Evolutionary conservation across 2,113 vertebrate species (phyloP), one percentile per base, ranked within the genome.

Genomic region (Puntigrus tetrazona): DNA sequence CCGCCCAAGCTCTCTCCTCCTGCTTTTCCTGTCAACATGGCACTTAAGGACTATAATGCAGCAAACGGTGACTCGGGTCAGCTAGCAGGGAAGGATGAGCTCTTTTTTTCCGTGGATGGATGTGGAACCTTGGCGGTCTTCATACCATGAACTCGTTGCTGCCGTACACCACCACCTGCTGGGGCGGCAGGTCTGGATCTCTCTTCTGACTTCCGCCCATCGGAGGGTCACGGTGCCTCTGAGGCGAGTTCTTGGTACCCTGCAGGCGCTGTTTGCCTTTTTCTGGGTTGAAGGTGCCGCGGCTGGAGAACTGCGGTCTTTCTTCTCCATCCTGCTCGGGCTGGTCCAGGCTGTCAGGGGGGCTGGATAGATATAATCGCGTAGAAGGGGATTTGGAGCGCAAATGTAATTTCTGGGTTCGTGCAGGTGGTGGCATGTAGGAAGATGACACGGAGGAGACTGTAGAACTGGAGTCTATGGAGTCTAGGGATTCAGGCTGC

Each of bases 131-230:
- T 70, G 65, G 65, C 34, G 87, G 90, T 89, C 90, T 90, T 99
- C 95, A 99, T 87, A 99, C 97, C 97, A 99, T 99, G 92, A 98
- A 99, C 91, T 99, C 98, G 2, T 97, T 98, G 88, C 89, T 97
- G 88, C 96, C 97, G 81, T 96, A 96, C 82, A 97, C 89, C 77
- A 97, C 93, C 7, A 95, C 89, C 88, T 95, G 95, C 88, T 96
- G 96, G 29, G 95, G 0, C 22, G 94, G 0, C 0, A 95, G 84
- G 72, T 98, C 96, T 0, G 95, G 86, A 25, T 97, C 96, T 84
- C 94, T 95, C 87, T 94, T 92, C 25, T 84, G 94, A 50, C 91
- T 90, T 0, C 91, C 91, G 13, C 94, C 93, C 3, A 96, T 95
- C 0, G 92, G 92, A 83, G 91, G 34, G 18, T 11, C 95, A 92